These are phyloP conservation scores for Macrotis lagotis DNA, from an alignment of 2,113 vertebrate genomes.

Conservation along the genomic window DNA sequence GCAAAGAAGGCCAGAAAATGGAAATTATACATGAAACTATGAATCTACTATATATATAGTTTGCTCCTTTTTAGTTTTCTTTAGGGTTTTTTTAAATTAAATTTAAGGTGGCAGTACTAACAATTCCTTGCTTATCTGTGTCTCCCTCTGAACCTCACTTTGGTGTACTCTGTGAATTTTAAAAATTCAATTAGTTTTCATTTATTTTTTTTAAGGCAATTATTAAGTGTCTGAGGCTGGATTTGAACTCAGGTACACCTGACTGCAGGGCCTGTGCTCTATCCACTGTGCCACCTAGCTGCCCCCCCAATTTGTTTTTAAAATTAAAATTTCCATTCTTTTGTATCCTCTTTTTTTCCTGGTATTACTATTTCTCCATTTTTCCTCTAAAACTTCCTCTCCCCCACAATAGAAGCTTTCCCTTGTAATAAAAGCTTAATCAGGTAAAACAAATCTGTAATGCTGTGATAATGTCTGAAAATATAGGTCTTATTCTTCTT, in stretches of 20 bases:
- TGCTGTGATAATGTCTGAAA: neutral
- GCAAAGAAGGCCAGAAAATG: neutral
- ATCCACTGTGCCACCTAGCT: too few species aligned
- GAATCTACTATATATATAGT: neutral
- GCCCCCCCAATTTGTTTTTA: too few species aligned
- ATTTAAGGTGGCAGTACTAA: neutral
- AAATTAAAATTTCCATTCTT: neutral
- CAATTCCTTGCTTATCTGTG: neutral
- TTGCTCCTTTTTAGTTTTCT: neutral
- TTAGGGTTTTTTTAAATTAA: neutral
- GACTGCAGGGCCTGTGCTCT: too few species aligned
- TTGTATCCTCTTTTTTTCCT: neutral
- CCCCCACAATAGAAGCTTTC: neutral
- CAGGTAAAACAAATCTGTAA: neutral
- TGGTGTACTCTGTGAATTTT: neutral
- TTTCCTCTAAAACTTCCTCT: neutral
- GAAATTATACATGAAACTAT: neutral
- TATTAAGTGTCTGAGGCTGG: too few species aligned
- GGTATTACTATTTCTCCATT: neutral
- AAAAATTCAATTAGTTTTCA: neutral
- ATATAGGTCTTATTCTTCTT: neutral
- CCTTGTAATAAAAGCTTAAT: neutral
- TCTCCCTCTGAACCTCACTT: neutral
- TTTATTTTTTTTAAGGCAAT: too few species aligned
- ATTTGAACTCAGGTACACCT: too few species aligned